These are phyloP conservation scores for Electrophaes corylata DNA, from an alignment of 2,888 invertebrate genomes.

Conservation along the genomic window DNA sequence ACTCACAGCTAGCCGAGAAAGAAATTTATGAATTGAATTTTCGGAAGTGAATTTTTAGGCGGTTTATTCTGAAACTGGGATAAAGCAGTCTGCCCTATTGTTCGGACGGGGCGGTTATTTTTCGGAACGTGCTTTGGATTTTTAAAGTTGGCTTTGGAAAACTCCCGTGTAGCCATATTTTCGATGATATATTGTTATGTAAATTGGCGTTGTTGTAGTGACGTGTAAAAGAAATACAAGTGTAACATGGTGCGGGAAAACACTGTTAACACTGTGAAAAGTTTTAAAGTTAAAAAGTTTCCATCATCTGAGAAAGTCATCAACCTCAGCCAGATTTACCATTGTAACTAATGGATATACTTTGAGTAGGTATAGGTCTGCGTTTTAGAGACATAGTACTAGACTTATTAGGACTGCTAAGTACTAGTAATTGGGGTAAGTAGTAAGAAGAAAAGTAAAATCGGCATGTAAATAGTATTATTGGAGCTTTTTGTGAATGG, in stretches of 20 bases:
- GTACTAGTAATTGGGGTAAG: too few relatives aligned
- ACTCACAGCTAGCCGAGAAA: constrained; percentile 21
- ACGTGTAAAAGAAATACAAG: constrained; percentile 35
- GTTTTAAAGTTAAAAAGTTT: constrained; percentile 4
- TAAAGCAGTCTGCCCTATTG: constrained; percentile 44
- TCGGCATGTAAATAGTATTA: too few relatives aligned
- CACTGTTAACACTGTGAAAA: too few relatives aligned
- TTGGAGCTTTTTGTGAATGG: too few relatives aligned
- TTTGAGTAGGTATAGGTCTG: too few relatives aligned
- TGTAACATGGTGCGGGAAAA: constrained; percentile 21
- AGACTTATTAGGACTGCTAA: too few relatives aligned
- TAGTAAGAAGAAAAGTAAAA: too few relatives aligned
- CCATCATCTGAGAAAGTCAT: too few relatives aligned
- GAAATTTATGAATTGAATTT: constrained; percentile 51
- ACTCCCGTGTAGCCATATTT: constrained; percentile 33
- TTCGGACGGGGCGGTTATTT: constrained; percentile 39
- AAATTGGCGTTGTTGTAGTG: constrained; percentile 38
- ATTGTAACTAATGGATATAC: too few relatives aligned
- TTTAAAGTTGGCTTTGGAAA: constrained; percentile 42
- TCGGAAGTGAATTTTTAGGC: constrained; percentile 47
- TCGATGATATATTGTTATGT: constrained; percentile 45
- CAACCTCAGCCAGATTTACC: too few relatives aligned
- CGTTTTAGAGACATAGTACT: too few relatives aligned
- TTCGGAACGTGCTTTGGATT: constrained; percentile 45
- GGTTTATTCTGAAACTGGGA: constrained; percentile 43